Conservation (phyloP, 2,888 invertebrate species). For the Bedellia somnulentella region DNA sequence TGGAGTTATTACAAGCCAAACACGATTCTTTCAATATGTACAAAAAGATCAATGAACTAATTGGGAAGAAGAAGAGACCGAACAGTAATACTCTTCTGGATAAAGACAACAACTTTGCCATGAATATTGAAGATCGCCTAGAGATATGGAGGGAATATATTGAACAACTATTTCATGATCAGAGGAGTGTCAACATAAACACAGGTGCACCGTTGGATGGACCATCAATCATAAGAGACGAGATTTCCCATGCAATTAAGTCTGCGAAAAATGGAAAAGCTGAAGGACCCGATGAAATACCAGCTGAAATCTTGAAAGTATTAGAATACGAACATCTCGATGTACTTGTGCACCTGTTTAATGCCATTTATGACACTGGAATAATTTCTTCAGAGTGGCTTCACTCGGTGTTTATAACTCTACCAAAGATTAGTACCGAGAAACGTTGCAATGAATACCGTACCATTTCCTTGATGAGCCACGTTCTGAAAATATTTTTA, state of each 20-base stretch:
- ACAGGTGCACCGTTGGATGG: no score
- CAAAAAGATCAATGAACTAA: conserved; percentile 1
- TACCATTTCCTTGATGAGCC: neutral
- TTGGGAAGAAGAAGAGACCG: conserved; percentile 1
- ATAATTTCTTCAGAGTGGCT: neutral
- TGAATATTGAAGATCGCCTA: conserved; percentile 1
- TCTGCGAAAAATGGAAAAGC: neutral
- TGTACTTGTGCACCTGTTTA: neutral
- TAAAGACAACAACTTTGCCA: conserved; percentile 1
- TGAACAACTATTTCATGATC: neutral
- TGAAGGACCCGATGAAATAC: neutral
- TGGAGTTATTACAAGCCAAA: conserved; percentile 2
- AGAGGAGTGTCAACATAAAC: neutral
- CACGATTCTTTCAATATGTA: conserved; percentile 3
- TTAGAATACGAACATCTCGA: neutral
- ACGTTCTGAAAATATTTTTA: neutral
- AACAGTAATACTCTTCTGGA: conserved; percentile 1
- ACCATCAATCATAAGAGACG: neutral
- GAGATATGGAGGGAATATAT: neutral
- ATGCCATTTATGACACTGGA: neutral
- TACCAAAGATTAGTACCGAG: neutral
- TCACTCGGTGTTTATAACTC: neutral
- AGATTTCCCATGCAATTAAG: neutral
- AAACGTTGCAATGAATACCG: conserved; percentile 1
- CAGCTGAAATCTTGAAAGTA: neutral